These are phyloP conservation scores for Mylabris sibirica DNA, from an alignment of 2,888 invertebrate species.

Conservation along the genomic window DNA sequence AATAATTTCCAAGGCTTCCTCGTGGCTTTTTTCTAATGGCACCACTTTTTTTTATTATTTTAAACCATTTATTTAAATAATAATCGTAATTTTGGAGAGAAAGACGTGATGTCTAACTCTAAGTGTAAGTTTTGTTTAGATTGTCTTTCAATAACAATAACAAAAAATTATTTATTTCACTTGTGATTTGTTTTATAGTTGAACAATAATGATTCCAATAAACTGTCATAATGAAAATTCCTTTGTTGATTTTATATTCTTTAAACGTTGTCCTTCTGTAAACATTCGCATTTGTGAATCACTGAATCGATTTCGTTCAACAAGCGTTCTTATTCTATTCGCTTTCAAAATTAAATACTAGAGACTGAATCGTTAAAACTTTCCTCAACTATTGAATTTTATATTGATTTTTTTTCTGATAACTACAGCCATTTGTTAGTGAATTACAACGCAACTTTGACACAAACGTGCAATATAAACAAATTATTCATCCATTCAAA, in stretches of 20 bases:
- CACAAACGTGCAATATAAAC: too few relatives aligned
- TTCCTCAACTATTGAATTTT: too few relatives aligned
- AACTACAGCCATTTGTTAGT: too few relatives aligned
- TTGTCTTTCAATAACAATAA: not conserved
- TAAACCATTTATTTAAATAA: too few relatives aligned
- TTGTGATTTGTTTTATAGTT: not conserved
- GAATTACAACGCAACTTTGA: too few relatives aligned
- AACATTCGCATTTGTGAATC: not conserved
- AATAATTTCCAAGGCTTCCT: not conserved
- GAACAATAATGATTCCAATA: not conserved
- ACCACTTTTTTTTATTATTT: not conserved
- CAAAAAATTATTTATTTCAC: not conserved
- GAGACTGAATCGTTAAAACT: too few relatives aligned
- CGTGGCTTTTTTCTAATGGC: not conserved
- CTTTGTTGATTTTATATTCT: not conserved
- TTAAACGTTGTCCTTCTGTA: not conserved
- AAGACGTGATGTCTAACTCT: too few relatives aligned
- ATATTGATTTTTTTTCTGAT: too few relatives aligned
- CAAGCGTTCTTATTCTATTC: too few relatives aligned
- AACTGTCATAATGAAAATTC: constrained; percentile 2
- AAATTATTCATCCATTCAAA: too few relatives aligned
- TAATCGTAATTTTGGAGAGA: too few relatives aligned
- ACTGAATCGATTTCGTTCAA: constrained; percentile 2
- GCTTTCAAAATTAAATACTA: not conserved
- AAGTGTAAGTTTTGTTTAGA: too few relatives aligned